phyloP scores from a whole-genome alignment of 1,140 invertebrate genomes.

The Drosophila sturtevanti region DNA sequence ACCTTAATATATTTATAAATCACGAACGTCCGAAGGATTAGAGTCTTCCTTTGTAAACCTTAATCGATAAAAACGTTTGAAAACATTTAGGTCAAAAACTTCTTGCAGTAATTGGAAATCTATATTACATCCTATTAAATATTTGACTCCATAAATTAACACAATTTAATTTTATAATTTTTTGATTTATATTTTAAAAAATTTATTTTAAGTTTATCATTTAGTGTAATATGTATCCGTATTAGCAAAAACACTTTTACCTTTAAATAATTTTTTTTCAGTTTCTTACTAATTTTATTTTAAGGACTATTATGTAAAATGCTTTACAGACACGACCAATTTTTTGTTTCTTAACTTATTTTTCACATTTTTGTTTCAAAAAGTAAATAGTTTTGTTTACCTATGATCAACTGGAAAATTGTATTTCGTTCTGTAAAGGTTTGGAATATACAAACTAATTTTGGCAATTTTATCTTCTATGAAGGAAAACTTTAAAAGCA shows the following conservation, averaged over 20 bases:
- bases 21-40: too few species aligned
- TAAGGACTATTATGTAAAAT: conserved; percentile 46
- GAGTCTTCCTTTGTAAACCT: too few species aligned
- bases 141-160: neutral
- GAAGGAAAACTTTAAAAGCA: conserved; percentile 66
- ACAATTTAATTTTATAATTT: conserved; percentile 14
- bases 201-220: conserved; percentile 55
- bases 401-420: conserved; percentile 44
- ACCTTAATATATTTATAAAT: too few species aligned
- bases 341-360: conserved; percentile 15
- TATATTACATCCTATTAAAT: neutral
- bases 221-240: conserved; percentile 46
- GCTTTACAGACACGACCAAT: conserved; percentile 40
- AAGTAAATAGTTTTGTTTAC: conserved; percentile 27
- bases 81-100: conserved; percentile 46
- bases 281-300: conserved; percentile 25
- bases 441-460: conserved; percentile 40
- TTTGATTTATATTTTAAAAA: conserved; percentile 58
- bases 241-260: conserved; percentile 71
- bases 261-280: conserved; percentile 17
- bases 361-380: conserved; percentile 21
- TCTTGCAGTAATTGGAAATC: neutral
- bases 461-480: conserved; percentile 64
- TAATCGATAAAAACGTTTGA: conserved; percentile 52
- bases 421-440: conserved; percentile 36